phyloP scores from a whole-genome alignment of 2,113 vertebrate genomes.

The Psephotus haematonotus region DNA sequence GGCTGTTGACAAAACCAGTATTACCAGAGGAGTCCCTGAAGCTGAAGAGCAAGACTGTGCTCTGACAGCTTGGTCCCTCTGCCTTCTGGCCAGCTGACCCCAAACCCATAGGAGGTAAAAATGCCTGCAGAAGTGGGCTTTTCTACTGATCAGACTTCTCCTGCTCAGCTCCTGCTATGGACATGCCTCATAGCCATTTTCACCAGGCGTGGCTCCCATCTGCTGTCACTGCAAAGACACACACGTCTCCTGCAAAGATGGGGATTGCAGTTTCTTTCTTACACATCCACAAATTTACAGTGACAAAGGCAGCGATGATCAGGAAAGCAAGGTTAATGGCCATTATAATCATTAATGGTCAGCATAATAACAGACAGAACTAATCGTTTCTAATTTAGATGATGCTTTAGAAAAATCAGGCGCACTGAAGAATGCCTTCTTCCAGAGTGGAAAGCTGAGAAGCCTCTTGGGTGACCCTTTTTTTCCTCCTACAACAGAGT shows the following conservation, averaged over 20 bases:
- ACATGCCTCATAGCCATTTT: background rate
- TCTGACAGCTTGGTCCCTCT: background rate
- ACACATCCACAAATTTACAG: background rate
- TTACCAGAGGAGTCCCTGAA: background rate
- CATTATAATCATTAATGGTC: background rate
- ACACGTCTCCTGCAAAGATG: background rate
- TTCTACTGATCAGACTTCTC: background rate
- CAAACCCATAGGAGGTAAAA: background rate
- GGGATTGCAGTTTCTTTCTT: background rate
- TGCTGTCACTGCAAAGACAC: rapidly evolving
- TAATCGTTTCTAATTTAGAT: background rate
- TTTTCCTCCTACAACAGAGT: rapidly evolving
- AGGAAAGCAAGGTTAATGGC: background rate
- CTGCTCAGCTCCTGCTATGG: background rate
- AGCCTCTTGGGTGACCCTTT: background rate
- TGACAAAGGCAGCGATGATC: background rate
- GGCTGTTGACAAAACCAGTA: background rate
- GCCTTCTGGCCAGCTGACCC: background rate
- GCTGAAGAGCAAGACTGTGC: background rate
- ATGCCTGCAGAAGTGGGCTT: background rate
- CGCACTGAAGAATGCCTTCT: background rate
- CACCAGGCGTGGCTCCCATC: background rate
- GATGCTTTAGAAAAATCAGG: background rate
- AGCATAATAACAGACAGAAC: background rate
- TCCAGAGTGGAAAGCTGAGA: background rate